These are phyloP conservation scores for Manduca sexta DNA, from an alignment of 1,140 invertebrate species.

Conservation along the genomic window DNA sequence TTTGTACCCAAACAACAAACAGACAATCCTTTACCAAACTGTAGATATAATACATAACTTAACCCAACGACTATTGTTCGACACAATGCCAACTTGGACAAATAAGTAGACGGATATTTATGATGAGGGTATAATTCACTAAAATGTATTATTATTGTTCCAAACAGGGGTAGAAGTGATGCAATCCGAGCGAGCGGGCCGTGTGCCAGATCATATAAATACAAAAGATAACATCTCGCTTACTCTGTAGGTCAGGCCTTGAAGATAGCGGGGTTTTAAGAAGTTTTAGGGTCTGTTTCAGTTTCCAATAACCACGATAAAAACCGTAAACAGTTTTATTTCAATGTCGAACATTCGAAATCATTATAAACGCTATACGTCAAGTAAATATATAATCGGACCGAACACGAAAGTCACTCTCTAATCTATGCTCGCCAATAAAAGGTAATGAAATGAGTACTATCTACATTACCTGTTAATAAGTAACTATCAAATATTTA, in stretches of 20 bases:
- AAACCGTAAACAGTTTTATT: too few relatives aligned
- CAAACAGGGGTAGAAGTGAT: conserved; percentile 1
- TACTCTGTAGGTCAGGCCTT: conserved; percentile 6
- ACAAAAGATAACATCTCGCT: conserved; percentile 23
- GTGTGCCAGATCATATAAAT: conserved; percentile 28
- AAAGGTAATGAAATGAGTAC: too few relatives aligned
- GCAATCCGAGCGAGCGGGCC: conserved; percentile 18
- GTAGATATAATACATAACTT: background rate
- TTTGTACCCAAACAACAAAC: background rate
- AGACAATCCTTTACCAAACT: background rate
- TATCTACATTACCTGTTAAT: too few relatives aligned
- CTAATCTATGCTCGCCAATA: too few relatives aligned
- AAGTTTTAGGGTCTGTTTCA: background rate
- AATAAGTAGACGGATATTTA: background rate
- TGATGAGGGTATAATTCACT: conserved; percentile 3
- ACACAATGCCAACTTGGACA: background rate
- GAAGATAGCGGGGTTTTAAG: background rate
- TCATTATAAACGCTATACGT: too few relatives aligned
- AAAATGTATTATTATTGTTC: background rate
- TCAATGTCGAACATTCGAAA: background rate
- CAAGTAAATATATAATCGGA: too few relatives aligned
- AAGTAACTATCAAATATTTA: too few relatives aligned
- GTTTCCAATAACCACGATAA: background rate
- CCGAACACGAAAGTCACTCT: too few relatives aligned
- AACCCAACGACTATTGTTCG: too few relatives aligned